Evolutionary conservation across 2,113 vertebrate species (phyloP).

Genomic region (Mohoua ochrocephala): DNA sequence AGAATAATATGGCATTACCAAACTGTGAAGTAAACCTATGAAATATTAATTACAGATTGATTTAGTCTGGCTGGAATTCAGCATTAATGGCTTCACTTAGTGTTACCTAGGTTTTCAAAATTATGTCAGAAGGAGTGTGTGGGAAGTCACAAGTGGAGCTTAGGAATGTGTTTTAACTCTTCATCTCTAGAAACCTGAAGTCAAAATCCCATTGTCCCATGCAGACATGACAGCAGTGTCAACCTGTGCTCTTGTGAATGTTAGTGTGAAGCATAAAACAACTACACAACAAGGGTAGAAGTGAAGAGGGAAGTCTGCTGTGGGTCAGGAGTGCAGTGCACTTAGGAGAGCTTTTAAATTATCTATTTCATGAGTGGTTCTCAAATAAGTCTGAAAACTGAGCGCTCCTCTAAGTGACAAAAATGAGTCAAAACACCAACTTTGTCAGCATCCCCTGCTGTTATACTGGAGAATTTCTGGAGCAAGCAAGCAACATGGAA

Average conservation of each 20-base stretch:
- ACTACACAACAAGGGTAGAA: neutral
- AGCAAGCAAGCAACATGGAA: neutral
- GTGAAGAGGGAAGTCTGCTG: neutral
- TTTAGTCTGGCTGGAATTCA: slow-evolving; percentile 58
- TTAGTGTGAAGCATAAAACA: neutral
- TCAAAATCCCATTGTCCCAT: neutral
- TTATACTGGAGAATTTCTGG: neutral
- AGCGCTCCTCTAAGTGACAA: neutral
- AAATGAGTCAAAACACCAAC: neutral
- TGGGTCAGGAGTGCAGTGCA: neutral
- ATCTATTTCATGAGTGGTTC: neutral
- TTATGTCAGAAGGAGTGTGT: neutral
- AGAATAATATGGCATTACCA: neutral
- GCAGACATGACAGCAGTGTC: neutral
- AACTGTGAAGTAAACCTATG: slow-evolving; percentile 56
- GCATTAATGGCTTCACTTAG: slow-evolving; percentile 61
- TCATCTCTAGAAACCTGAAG: neutral
- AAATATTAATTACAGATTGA: slow-evolving; percentile 72
- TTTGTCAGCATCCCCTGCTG: neutral
- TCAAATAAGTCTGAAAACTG: neutral
- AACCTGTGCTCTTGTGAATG: neutral
- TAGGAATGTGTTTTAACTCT: neutral
- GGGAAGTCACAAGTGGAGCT: neutral
- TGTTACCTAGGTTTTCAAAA: slow-evolving; percentile 41
- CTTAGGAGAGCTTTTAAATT: neutral